Base-by-base conservation (phyloP, 2,888 invertebrate genomes). In the Venusia cambrica region DNA sequence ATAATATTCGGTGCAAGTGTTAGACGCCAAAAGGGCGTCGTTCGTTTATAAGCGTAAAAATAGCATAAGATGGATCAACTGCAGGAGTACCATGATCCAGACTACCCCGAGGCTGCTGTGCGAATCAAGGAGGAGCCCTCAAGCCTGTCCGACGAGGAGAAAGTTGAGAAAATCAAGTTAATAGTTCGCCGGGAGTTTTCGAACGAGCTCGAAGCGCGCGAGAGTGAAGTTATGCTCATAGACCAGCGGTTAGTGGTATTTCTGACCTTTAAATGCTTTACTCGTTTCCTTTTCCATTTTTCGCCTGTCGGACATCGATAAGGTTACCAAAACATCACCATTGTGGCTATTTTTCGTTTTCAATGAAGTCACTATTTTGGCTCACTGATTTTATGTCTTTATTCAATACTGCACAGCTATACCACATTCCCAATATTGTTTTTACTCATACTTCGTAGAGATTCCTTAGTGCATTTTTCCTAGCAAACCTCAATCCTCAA, bases 131-230 rank as follows among this genome's bases (percentile, higher is more conserved):
- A 73, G 36, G 73, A 74, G 38, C 50, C 60, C 0, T 52, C 49
- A 21, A 58, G 38, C 14, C 14, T 61, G 8, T 49, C 70, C 0
- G 77, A 80, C 30, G 88, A 87, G 26, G 77, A 81, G 51, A 78
- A 80, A 65, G 56, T 75, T 15, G 67, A 73, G 9, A 90, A 85
- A 68, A 89, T 92, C 39, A 83, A 88, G 47, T 75, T 84, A 11
- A 92, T 95, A 29, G 89, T 96, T 13, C 88, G 90, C 48, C 88
- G 88, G 37, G 93, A 95, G 73, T 95, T 96, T 76, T 83, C 90
- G 21, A 88, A 87, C 25, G 95, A 96, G 68, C 79, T 95, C 5
- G 80, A 87, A 25, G 63, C 79, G 1, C 91, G 94, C 58, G 92
- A 94, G 62, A 88, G 90, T 33, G 94, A 95, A 78, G 80, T 95